phyloP scores from a whole-genome alignment of 2,888 invertebrate species.

The Cephus spinipes region DNA sequence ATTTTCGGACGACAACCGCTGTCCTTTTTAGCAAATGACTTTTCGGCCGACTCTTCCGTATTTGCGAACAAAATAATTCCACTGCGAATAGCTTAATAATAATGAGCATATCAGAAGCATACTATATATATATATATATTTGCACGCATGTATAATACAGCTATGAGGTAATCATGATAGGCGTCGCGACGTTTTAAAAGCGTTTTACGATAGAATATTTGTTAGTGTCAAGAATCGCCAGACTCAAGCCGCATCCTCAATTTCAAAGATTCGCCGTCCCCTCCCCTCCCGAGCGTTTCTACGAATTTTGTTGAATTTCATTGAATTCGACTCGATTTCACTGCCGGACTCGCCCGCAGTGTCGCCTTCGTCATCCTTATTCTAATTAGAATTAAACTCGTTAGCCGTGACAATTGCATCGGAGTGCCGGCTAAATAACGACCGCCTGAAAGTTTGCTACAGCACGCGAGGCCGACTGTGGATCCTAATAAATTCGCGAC shows the following conservation, averaged over 20 bases:
- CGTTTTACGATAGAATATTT: conserved; percentile 25
- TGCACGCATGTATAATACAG: background rate
- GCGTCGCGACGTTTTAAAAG: conserved; percentile 16
- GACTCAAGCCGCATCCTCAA: no score
- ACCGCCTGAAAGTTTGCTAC: conserved; percentile 54
- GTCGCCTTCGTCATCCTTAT: background rate
- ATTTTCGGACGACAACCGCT: background rate
- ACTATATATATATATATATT: background rate
- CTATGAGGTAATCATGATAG: background rate
- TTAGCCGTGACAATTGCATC: conserved; percentile 30
- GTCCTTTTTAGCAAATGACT: background rate
- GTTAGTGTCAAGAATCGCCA: background rate
- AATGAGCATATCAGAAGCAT: background rate
- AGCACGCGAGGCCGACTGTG: conserved; percentile 18
- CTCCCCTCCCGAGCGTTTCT: background rate
- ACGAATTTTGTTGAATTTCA: background rate
- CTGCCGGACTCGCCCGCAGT: background rate
- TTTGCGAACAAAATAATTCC: background rate
- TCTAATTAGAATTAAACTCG: conserved; percentile 48
- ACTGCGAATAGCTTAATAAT: background rate
- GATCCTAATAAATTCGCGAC: conserved; percentile 41
- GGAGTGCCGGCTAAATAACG: conserved; percentile 36
- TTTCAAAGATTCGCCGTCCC: background rate
- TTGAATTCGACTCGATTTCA: background rate
- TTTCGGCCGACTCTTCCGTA: background rate